Percentiles rank a stretch among this genome's conserved stretches.
These are phyloP conservation scores for Xestoiulus laeticollis DNA, from an alignment of 2,888 invertebrate genomes.

Conservation along the genomic window DNA sequence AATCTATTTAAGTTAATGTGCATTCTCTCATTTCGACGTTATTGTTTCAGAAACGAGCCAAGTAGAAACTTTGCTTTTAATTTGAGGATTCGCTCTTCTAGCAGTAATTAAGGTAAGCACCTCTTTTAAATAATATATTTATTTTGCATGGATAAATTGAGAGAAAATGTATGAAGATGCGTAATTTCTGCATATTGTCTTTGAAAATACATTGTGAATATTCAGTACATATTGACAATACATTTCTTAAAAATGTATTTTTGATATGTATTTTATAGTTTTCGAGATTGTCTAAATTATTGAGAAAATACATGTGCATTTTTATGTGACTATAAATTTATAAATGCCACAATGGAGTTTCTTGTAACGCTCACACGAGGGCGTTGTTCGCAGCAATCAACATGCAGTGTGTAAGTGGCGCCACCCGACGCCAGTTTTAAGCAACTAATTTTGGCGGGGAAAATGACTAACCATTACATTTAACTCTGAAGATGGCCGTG, in stretches of 20 bases:
- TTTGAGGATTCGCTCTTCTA: background rate
- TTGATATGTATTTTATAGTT: too few species aligned
- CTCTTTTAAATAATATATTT: background rate
- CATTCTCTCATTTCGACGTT: background rate
- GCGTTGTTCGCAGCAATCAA: background rate
- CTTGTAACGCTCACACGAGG: background rate
- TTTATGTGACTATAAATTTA: too few species aligned
- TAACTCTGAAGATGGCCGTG: too few species aligned
- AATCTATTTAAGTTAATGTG: background rate
- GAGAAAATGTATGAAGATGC: too few species aligned
- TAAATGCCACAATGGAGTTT: background rate
- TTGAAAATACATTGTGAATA: too few species aligned
- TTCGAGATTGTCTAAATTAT: too few species aligned
- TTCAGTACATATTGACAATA: too few species aligned
- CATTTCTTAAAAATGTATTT: too few species aligned
- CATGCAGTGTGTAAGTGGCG: background rate
- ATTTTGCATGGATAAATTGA: too few species aligned
- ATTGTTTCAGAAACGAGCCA: background rate
- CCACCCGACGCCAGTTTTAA: background rate
- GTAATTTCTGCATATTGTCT: too few species aligned
- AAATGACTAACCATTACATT: too few species aligned
- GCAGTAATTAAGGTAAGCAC: background rate
- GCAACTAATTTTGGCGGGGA: background rate
- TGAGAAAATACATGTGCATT: too few species aligned
- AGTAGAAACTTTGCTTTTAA: background rate